Conservation (phyloP, 2,113 vertebrate species). For the Himantopus leucocephalus region DNA sequence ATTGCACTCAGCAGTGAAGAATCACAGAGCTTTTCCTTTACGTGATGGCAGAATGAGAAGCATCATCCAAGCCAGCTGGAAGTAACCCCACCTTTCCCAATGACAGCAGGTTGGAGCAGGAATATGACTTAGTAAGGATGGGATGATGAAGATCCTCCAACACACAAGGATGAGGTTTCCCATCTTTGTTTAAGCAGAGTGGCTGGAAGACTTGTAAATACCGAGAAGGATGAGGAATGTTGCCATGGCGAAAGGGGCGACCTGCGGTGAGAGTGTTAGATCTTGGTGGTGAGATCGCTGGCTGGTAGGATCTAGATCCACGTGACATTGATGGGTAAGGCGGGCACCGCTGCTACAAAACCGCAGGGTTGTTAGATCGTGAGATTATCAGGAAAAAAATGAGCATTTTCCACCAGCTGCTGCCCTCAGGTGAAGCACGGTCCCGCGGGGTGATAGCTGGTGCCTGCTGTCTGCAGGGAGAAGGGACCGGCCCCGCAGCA, state of each 20-base stretch:
- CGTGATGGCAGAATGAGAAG: fast-evolving
- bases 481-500: background rate
- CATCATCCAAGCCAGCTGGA: background rate
- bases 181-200: background rate
- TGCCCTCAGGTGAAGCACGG: fast-evolving
- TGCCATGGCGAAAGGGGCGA: fast-evolving
- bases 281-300: fast-evolving
- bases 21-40: background rate
- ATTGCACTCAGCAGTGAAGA: background rate
- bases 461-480: background rate
- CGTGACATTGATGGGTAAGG: fast-evolving
- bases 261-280: background rate
- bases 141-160: background rate
- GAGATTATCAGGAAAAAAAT: background rate
- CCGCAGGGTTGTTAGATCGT: background rate
- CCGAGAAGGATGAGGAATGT: background rate
- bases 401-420: background rate
- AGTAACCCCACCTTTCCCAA: fast-evolving
- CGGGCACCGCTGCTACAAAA: background rate
- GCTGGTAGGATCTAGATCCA: background rate
- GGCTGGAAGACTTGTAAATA: background rate
- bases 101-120: background rate
- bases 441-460: fast-evolving
- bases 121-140: background rate
- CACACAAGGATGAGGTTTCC: background rate